Conservation (phyloP, 1,140 invertebrate species). For the Bombus superbus region DNA sequence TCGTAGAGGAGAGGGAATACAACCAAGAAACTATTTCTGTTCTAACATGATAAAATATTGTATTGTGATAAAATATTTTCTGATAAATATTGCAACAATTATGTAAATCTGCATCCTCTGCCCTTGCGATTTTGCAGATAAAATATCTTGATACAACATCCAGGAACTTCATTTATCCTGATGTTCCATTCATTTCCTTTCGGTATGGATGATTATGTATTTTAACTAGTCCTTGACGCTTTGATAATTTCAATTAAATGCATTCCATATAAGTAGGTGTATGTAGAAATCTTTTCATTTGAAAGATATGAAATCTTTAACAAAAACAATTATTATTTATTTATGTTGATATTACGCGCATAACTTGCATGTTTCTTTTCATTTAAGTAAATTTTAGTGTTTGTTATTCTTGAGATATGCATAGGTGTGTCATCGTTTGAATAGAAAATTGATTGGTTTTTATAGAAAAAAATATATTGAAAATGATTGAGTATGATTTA, state of each 20-base stretch:
- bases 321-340: too few species aligned
- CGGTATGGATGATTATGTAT: not conserved
- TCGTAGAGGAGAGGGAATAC: too few species aligned
- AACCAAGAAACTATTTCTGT: not conserved
- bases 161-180: conserved; percentile 12
- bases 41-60: not conserved
- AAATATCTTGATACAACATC: not conserved
- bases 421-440: too few species aligned
- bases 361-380: too few species aligned
- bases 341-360: too few species aligned
- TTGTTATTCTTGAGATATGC: too few species aligned
- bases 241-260: conserved; percentile 15
- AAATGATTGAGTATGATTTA: too few species aligned
- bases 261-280: not conserved
- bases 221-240: not conserved
- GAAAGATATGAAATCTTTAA: too few species aligned
- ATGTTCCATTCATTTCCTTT: conserved; percentile 20
- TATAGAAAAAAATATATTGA: too few species aligned
- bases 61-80: not conserved
- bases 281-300: not conserved
- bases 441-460: too few species aligned
- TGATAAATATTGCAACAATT: too few species aligned
- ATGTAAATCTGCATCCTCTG: conserved; percentile 30
- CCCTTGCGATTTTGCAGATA: conserved; percentile 16
- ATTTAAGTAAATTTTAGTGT: too few species aligned